Evolutionary conservation across 2,113 vertebrate species (phyloP).

Genomic region (Crotalus viridis): DNA sequence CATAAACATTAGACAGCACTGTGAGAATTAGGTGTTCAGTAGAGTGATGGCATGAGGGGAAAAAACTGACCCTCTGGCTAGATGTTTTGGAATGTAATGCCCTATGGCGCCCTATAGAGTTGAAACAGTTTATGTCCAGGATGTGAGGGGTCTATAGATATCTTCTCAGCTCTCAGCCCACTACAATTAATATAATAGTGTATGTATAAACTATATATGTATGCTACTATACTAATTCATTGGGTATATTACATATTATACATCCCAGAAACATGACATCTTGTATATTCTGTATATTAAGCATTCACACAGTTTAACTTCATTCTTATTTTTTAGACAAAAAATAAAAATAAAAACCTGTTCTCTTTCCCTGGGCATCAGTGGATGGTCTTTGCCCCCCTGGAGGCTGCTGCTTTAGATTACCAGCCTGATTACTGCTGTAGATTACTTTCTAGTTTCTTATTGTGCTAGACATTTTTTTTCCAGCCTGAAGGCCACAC

Average conservation of each 20-base stretch:
- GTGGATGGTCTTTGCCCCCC: background rate
- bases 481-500: background rate
- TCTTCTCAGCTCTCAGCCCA: background rate
- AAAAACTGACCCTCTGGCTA: background rate
- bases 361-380: background rate
- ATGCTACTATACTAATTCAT: background rate
- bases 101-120: background rate
- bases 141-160: background rate
- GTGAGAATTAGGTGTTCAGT: background rate
- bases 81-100: background rate
- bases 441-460: background rate
- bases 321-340: background rate
- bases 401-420: background rate
- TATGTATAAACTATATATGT: background rate
- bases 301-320: background rate
- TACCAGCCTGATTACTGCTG: background rate
- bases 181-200: background rate
- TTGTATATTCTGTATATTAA: background rate
- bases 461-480: background rate
- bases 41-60: background rate
- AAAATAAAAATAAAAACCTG: background rate
- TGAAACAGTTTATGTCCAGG: background rate
- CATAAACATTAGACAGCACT: background rate
- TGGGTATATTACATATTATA: background rate
- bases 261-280: background rate